These are phyloP conservation scores for Hemiprocne comata DNA, from an alignment of 2,113 vertebrate genomes.

Conservation along the genomic window DNA sequence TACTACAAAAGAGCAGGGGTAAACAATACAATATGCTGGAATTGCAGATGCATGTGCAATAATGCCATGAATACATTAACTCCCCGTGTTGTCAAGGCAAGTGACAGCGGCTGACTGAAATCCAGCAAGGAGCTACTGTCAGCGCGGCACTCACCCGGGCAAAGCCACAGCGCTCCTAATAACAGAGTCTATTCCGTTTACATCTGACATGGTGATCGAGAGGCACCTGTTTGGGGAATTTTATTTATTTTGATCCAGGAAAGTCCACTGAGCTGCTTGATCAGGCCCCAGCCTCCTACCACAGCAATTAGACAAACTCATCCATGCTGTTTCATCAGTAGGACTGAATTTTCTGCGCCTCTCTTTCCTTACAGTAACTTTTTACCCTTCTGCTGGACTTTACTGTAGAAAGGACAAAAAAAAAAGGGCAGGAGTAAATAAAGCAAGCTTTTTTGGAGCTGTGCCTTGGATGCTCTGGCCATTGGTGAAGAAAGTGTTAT, in stretches of 20 bases:
- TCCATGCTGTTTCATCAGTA: neutral
- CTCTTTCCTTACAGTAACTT: neutral
- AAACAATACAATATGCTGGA: constrained; percentile 75
- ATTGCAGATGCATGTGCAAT: constrained; percentile 71
- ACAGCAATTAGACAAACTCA: constrained; percentile 15
- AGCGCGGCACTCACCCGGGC: constrained; percentile 47
- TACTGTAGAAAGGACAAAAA: neutral
- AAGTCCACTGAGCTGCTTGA: neutral
- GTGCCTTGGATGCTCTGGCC: neutral
- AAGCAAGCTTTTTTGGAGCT: neutral
- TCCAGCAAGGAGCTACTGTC: constrained; percentile 75
- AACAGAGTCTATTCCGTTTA: constrained; percentile 76
- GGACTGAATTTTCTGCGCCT: neutral
- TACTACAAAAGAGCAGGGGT: constrained; percentile 76
- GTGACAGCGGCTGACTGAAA: constrained; percentile 79
- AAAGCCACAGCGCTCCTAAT: constrained; percentile 75
- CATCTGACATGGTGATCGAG: constrained; percentile 69
- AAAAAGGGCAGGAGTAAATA: neutral
- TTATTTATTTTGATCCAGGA: constrained; percentile 22
- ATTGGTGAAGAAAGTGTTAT: neutral
- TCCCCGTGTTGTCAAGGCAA: constrained; percentile 73
- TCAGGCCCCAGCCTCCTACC: neutral
- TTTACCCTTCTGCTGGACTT: neutral
- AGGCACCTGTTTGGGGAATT: neutral
- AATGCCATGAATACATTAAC: constrained; percentile 77